These are phyloP conservation scores for Gallinago stenura DNA, from an alignment of 2,797 vertebrate species.

Conservation along the genomic window DNA sequence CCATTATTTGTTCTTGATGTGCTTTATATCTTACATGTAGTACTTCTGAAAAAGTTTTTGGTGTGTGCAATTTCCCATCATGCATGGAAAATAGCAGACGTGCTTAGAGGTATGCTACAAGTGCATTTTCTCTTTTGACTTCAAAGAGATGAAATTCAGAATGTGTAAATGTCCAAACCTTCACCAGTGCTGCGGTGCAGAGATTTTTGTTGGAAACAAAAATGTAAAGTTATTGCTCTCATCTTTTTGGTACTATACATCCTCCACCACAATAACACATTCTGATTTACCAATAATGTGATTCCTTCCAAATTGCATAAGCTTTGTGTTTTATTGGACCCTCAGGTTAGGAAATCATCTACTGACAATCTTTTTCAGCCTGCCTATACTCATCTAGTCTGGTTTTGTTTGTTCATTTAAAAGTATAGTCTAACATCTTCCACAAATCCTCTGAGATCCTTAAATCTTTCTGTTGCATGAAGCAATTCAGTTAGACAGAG, in stretches of 20 bases:
- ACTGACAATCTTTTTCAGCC: not conserved
- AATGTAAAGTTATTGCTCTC: not conserved
- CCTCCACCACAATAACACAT: not conserved
- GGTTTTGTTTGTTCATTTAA: slow-evolving; percentile 61
- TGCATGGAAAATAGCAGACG: not conserved
- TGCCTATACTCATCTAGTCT: slow-evolving; percentile 1
- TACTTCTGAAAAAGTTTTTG: not conserved
- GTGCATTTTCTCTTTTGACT: not conserved
- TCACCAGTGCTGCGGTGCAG: not conserved
- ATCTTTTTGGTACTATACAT: not conserved
- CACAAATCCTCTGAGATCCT: not conserved
- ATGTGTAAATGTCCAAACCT: not conserved
- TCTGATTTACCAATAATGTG: not conserved
- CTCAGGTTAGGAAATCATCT: not conserved
- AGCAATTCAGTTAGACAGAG: slow-evolving; percentile 32
- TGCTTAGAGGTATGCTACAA: not conserved
- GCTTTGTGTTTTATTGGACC: not conserved
- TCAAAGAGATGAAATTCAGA: not conserved
- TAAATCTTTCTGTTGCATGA: slow-evolving; percentile 45
- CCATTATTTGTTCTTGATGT: not conserved
- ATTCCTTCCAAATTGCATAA: slow-evolving; percentile 6
- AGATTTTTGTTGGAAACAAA: not conserved
- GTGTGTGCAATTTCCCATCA: not conserved
- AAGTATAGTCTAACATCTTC: slow-evolving; percentile 30
- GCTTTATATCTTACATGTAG: accelerated